Evolutionary conservation across 2,797 vertebrate species (phyloP), one percentile per base, ranked within the genome.

Genomic region (Antrozous pallidus): DNA sequence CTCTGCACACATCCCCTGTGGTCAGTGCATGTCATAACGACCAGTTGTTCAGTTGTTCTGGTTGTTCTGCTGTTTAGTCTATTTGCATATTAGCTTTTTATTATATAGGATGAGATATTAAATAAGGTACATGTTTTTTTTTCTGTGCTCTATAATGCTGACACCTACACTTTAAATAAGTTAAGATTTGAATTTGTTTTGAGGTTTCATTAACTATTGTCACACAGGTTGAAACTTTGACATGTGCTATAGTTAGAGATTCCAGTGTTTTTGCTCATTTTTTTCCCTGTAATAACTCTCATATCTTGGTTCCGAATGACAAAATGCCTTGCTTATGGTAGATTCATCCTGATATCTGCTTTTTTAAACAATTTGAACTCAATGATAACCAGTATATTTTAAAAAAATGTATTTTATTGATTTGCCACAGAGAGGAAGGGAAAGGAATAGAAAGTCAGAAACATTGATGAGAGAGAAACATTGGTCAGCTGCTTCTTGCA

Each of bases 261-360:
- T 96, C 67, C 81, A 95, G 24, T n/a, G 92, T 96, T 83, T 97
- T 96, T 96, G 92, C 92, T 96, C 93, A 87, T 94, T 31, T 97
- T 95, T 81, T 97, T 96, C 97, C 96, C 95, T 97, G 97, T 96
- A 97, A 88, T 92, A 94, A 86, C 88, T 98, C 95, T 98, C 36
- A 97, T 95, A 83, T 83, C 16, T 95, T 98, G 96, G 93, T 94
- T 81, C 54, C 85, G 10, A 2, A 92, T 96, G 86, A 96, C 90
- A 92, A 98, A 97, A 97, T 97, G 96, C 88, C 92, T 98, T 78
- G 78, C 96, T 96, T 96, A 71, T 5, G 58, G 3, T 42, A 96
- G 90, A 95, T 97, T 97, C 92, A 97, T 96, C 94, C 97, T 97
- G 95, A 87, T 96, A 97, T 88, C 74, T 94, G 88, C 85, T 96